phyloP scores from a whole-genome alignment of 1,140 invertebrate genomes.

The Drosophila pandora region DNA sequence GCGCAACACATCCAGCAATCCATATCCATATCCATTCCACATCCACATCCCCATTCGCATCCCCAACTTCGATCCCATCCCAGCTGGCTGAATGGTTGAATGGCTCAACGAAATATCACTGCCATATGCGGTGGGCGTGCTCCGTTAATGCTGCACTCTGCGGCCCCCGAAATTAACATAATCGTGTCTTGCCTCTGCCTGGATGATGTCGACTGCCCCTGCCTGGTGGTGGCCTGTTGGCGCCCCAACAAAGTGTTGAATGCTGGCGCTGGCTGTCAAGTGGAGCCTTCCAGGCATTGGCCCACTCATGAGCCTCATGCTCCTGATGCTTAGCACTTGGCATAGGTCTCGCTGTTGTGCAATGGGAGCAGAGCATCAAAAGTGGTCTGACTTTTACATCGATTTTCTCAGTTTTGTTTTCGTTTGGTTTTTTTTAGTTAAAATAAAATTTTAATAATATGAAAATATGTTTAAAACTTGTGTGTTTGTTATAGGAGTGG shows the following conservation, averaged over 20 bases:
- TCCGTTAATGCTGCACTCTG: constrained; percentile 69
- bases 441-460: constrained; percentile 64
- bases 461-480: constrained; percentile 67
- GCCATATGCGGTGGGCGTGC: constrained; percentile 80
- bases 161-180: constrained; percentile 72
- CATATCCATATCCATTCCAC: constrained; percentile 48
- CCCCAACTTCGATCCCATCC: constrained; percentile 18
- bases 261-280: constrained; percentile 74
- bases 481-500: constrained; percentile 15
- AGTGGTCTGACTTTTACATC: constrained; percentile 34
- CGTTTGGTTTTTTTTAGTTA: constrained; percentile 7
- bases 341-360: constrained; percentile 43
- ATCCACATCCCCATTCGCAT: constrained; percentile 28
- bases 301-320: constrained; percentile 41
- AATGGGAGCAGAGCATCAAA: constrained; percentile 49
- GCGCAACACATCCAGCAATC: constrained; percentile 69
- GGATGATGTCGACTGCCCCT: constrained; percentile 16
- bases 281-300: constrained; percentile 62
- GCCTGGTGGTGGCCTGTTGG: constrained; percentile 23
- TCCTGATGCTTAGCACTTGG: constrained; percentile 16
- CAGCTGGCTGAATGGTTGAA: constrained; percentile 32
- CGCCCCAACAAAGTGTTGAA: constrained; percentile 74
- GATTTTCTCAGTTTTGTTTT: constrained; percentile 12
- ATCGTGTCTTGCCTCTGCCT: constrained; percentile 53
- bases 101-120: constrained; percentile 67